Evolutionary conservation across 1,140 invertebrate genomes (phyloP).

Genomic region (Copidosoma floridanum): DNA sequence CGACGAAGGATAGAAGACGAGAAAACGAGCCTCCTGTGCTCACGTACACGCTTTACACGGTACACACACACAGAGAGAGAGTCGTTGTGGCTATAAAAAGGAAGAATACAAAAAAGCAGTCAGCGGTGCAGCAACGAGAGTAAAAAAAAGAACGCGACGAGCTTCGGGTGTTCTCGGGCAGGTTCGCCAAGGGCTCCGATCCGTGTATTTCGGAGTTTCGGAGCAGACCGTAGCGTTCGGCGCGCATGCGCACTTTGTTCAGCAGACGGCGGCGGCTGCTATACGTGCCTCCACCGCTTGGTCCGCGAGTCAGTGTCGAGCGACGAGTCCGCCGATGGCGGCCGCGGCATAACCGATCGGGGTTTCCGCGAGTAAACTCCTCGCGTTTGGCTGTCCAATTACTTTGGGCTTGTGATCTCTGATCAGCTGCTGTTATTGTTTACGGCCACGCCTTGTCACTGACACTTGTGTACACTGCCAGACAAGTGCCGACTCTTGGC

Average conservation of each 20-base stretch:
- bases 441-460: too few species aligned
- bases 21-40: conserved; percentile 21
- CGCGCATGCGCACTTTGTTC: conserved; percentile 28
- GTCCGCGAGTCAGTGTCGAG: conserved; percentile 40
- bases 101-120: too few species aligned
- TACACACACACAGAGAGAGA: not conserved
- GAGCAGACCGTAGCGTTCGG: conserved; percentile 41
- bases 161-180: conserved; percentile 4
- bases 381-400: too few species aligned
- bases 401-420: too few species aligned
- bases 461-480: too few species aligned
- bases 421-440: too few species aligned
- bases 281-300: conserved; percentile 19
- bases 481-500: too few species aligned
- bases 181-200: too few species aligned
- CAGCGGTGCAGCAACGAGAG: too few species aligned
- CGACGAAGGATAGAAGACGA: conserved; percentile 12
- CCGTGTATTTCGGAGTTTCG: too few species aligned
- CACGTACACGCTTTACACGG: not conserved
- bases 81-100: too few species aligned
- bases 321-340: conserved; percentile 48
- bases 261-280: conserved; percentile 6
- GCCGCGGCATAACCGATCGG: conserved; percentile 49
- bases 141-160: too few species aligned
- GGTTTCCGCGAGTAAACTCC: conserved; percentile 38